Evolutionary conservation across 2,113 vertebrate genomes (phyloP), one percentile per base, ranked within the genome.

Genomic region (Protobothrops flavoviridis): DNA sequence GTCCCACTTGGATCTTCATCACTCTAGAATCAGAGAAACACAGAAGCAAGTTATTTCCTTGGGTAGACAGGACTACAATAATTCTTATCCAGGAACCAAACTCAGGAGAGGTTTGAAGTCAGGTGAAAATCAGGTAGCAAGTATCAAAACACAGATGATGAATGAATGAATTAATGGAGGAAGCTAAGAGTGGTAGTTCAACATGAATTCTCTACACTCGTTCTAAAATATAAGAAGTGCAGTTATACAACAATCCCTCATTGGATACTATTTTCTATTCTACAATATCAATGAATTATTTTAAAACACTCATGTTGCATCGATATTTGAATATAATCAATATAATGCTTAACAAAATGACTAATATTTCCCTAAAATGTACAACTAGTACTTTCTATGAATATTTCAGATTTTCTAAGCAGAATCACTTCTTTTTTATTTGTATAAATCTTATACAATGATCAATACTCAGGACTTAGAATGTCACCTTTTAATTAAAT

Each of bases 11-110:
- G 95, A 74, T 91, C 91, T 91, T 96, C 96, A 93, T 4, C 86
- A 55, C 61, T 93, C 97, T 97, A 81, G 87, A 95, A 96, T 92
- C 94, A 93, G 0, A 94, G 88, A 92, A 94, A 91, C n/a, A 90
- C n/a, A 94, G 39, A 0, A 88, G 81, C 5, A 21, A 88, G 26
- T 87, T 3, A 92, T 11, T n/a, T 45, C 92, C 0, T 11, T 43
- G 8, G 13, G 9, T 17, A 92, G 94, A 87, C 59, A 92, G 59
- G 21, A 90, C 29, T 50, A 15, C 64, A 69, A 69, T 69, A 91
- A 43, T 29, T 74, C 64, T 20, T 92, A 81, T 21, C 74, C 33
- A 81, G 33, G 7, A 81, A 81, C 33, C 33, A 21, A 81, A 81
- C 43, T 43, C 74, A 81, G n/a, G n/a, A 74, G 74, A 81, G 43